Conservation (phyloP, 2,797 vertebrate genomes). For the Tangara arthus region DNA sequence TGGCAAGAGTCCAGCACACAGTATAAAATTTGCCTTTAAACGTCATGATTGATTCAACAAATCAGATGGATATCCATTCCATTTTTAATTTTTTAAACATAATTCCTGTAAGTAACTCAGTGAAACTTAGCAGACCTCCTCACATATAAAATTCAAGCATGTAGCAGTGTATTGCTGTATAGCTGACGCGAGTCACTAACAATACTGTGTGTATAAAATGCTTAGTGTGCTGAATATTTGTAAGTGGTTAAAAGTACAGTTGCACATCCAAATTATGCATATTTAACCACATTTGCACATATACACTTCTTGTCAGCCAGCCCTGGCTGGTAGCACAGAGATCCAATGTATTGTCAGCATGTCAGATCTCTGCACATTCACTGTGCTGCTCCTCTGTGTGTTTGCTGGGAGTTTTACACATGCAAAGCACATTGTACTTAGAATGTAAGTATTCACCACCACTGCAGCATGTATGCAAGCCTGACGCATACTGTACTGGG, state of each 20-base stretch:
- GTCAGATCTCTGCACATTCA: not conserved
- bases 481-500: not conserved
- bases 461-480: not conserved
- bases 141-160: not conserved
- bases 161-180: not conserved
- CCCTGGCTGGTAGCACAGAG: not conserved
- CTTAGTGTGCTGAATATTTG: not conserved
- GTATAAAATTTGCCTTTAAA: not conserved
- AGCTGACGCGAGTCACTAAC: not conserved
- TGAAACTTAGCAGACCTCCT: not conserved
- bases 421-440: not conserved
- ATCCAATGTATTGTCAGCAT: not conserved
- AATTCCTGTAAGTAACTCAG: not conserved
- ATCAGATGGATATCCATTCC: accelerated
- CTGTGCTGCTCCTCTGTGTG: not conserved
- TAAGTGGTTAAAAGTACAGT: not conserved
- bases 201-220: not conserved
- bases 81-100: not conserved
- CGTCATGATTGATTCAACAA: not conserved
- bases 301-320: not conserved
- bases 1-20: not conserved
- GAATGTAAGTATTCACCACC: not conserved
- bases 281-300: accelerated
- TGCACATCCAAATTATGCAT: not conserved
- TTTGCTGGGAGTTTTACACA: not conserved